Base-by-base conservation (phyloP, 2,888 invertebrate species). In the Athalia cordata region DNA sequence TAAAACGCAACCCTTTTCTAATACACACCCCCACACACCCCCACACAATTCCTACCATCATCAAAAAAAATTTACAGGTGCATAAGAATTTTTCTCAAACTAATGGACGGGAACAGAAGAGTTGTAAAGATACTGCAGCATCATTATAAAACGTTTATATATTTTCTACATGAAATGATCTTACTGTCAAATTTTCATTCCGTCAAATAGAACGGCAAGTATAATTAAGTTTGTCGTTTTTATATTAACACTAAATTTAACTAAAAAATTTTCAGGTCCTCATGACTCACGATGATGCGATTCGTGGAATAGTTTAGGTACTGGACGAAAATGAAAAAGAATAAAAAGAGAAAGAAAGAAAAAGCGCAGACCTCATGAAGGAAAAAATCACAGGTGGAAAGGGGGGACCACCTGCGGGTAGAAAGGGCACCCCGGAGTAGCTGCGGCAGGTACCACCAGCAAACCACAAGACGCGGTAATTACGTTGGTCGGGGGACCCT, bases 381-480 rank as follows among this genome's bases (percentile, higher is more conserved):
- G 67, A 68, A 57, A 55, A 11, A 6, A n/a, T 15, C n/a, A n/a
- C 29, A 4, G 68, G 57, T 8, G 5, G 11, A 55, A 70, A 15
- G 8, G 59, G 85, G 55, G 67, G 86, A 87, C 87, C 87, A 87
- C 86, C 86, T 86, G 86, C 82, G 84, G 85, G 80, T 79, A 77
- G 78, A 78, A 62, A 70, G 80, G 52, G 59, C 80, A 82, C 81
- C 81, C 79, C 81, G 80, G 80, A 79, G 45, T 61, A 64, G 7
- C 68, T 55, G 45, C 29, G 29, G 29, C 29, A 29, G 29, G 29
- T 84, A 86, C 87, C 86, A 82, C 87, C 81, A 83, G 86, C 82
- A 83, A 86, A 86, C 87, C 86, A 83, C 87, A 87, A 84, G 84
- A 85, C 84, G 83, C 84, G 84, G 84, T 85, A 86, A 87, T 87